phyloP scores from a whole-genome alignment of 2,888 invertebrate species.

The Sabatieria punctata region DNA sequence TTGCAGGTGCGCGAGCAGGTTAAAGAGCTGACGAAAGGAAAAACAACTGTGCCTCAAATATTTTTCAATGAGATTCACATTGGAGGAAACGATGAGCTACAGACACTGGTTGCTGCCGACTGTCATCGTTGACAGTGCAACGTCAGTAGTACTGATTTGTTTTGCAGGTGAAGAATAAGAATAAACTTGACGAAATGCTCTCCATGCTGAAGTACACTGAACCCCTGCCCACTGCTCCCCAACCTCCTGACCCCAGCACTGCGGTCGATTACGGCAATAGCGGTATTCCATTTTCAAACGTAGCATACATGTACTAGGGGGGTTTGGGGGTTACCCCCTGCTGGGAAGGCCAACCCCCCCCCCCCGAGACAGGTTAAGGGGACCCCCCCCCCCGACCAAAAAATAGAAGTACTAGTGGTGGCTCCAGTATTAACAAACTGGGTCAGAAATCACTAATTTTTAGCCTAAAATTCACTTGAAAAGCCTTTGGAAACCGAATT shows the following conservation, averaged over 20 bases:
- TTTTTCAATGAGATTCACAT: conserved; percentile 34
- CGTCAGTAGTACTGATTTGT: not conserved
- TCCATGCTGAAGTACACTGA: conserved; percentile 22
- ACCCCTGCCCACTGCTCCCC: conserved; percentile 23
- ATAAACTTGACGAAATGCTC: conserved; percentile 19
- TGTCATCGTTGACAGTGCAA: not conserved
- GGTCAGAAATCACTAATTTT: no score
- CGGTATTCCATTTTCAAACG: no score
- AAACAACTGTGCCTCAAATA: conserved; percentile 33
- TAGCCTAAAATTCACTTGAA: no score
- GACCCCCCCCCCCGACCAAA: no score
- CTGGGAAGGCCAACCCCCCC: no score
- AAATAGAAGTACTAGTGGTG: no score
- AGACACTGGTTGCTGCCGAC: conserved; percentile 23
- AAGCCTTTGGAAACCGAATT: no score
- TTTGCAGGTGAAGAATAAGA: conserved; percentile 14
- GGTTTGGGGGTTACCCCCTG: no score
- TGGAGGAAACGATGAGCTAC: conserved; percentile 32
- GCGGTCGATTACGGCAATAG: conserved; percentile 1
- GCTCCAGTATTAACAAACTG: no score
- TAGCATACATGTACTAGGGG: no score
- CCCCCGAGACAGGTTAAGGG: no score
- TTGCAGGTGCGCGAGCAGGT: conserved; percentile 23
- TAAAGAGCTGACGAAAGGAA: conserved; percentile 23
- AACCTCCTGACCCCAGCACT: conserved; percentile 23